Conservation (phyloP, 2,113 vertebrate species). For the Poeciliopsis prolifica region DNA sequence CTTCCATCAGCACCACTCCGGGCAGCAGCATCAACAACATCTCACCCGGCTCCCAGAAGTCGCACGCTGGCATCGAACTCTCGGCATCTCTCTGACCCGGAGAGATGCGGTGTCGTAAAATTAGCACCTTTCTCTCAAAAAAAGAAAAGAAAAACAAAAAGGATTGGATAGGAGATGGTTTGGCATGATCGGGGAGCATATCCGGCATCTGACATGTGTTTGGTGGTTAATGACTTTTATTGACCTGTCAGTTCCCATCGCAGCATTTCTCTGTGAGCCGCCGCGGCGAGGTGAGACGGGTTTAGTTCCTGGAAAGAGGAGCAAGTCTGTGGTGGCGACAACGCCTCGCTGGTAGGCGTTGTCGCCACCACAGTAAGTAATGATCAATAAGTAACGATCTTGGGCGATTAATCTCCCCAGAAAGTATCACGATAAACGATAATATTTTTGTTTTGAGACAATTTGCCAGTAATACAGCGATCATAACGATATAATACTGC, state of each 20-base stretch:
- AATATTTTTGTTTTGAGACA: no score
- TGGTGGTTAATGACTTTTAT: constrained; percentile 77
- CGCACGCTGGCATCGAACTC: constrained; percentile 53
- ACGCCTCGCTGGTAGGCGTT: background rate
- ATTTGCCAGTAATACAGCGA: no score
- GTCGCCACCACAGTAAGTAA: no score
- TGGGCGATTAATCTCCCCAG: no score
- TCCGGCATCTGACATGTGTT: constrained; percentile 73
- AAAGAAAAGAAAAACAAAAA: constrained; percentile 64
- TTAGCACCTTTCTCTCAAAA: constrained; percentile 73
- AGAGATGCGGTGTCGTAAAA: constrained; percentile 77
- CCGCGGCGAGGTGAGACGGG: background rate
- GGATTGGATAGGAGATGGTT: constrained; percentile 64
- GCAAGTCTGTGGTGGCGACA: constrained; percentile 4
- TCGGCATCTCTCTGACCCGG: constrained; percentile 67
- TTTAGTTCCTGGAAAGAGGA: constrained; percentile 22
- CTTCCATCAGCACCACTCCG: constrained; percentile 11
- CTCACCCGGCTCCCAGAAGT: constrained; percentile 1
- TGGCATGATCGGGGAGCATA: constrained; percentile 62
- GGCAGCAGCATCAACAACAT: constrained; percentile 18
- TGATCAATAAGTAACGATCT: no score
- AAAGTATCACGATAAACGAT: no score
- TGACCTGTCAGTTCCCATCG: constrained; percentile 80
- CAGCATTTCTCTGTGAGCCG: constrained; percentile 75
- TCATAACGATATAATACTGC: no score